A percentile compares a stretch with the other conserved stretches of the same genome.
phyloP scores from a whole-genome alignment of 2,113 vertebrate genomes.

The Onychostoma macrolepis region DNA sequence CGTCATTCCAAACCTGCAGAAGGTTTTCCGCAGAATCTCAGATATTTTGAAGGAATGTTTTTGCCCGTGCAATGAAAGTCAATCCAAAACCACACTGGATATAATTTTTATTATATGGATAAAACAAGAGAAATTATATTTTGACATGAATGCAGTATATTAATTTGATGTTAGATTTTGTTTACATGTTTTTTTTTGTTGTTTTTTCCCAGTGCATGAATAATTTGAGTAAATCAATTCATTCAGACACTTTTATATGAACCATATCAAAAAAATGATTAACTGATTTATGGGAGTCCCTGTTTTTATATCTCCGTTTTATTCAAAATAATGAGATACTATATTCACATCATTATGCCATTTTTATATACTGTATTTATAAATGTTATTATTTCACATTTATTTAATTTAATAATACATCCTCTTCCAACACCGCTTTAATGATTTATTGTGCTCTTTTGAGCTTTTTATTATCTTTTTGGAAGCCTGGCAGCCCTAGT shows the following conservation, averaged over 20 bases:
- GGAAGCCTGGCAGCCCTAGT: not conserved
- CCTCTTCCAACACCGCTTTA: not conserved
- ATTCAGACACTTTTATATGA: not conserved
- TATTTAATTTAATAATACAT: not conserved
- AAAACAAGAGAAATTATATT: too few relatives aligned
- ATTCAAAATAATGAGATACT: not conserved
- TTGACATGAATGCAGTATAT: too few relatives aligned
- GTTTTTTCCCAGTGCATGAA: too few relatives aligned
- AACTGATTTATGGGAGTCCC: not conserved
- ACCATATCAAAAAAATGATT: not conserved
- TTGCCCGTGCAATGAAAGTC: not conserved
- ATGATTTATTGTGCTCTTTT: not conserved
- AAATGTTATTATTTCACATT: not conserved
- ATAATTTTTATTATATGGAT: too few relatives aligned
- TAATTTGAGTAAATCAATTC: too few relatives aligned
- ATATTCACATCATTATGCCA: not conserved
- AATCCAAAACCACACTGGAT: too few relatives aligned
- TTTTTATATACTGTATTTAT: not conserved
- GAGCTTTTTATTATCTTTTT: not conserved
- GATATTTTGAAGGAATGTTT: not conserved
- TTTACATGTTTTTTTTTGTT: too few relatives aligned
- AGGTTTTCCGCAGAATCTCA: not conserved
- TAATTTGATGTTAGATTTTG: too few relatives aligned
- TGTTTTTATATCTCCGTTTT: not conserved
- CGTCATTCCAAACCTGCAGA: not conserved